Percentiles rank a stretch among this genome's conserved stretches.
phyloP scores from a whole-genome alignment of 92 coral and sea anemone genomes.

The Epizoanthus illoricatus region DNA sequence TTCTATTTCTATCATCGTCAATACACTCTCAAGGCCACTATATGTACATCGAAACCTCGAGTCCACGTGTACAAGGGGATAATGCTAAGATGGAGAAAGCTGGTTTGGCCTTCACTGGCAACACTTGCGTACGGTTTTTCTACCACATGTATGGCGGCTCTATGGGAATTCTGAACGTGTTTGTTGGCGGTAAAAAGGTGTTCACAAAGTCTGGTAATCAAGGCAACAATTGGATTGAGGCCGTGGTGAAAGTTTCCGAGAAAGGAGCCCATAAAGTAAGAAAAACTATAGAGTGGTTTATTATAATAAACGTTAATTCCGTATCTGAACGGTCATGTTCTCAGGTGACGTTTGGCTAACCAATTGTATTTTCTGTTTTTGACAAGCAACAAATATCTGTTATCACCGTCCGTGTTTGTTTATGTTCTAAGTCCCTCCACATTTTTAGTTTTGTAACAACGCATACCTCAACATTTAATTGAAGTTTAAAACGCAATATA shows the following conservation, averaged over 20 bases:
- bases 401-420: no score
- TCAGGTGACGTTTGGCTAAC: no score
- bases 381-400: no score
- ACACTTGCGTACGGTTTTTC: conserved; percentile 3
- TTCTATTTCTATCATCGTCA: background rate
- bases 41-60: conserved; percentile 6
- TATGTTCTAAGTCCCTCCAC: no score
- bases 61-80: background rate
- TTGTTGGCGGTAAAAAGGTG: background rate
- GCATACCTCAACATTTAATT: no score
- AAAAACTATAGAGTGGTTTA: background rate
- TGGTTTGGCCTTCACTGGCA: background rate
- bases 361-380: no score
- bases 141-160: background rate
- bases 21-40: background rate
- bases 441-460: no score
- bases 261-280: background rate
- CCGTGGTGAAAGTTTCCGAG: background rate
- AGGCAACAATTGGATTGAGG: conserved; percentile 11
- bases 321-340: background rate
- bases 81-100: background rate
- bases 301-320: background rate
- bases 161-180: conserved; percentile 8
- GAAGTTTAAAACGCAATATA: no score
- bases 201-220: conserved; percentile 5